Base-by-base conservation (phyloP, 2,797 vertebrate genomes). In the Hylomyscus alleni region DNA sequence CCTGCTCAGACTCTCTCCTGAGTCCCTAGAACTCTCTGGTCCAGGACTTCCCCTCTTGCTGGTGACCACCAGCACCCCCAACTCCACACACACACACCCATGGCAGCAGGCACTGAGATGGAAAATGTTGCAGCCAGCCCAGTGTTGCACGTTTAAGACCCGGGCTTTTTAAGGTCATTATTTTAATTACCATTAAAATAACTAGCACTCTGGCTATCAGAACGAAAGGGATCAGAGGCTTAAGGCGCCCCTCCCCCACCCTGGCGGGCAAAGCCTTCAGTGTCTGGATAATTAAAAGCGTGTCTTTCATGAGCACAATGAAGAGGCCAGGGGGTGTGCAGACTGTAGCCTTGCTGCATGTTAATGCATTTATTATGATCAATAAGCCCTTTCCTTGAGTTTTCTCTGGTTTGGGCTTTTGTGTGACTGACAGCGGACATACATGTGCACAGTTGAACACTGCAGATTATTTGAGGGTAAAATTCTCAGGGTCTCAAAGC, bases 141-240 rank as follows among this genome's bases (percentile, higher is more conserved):
- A 34, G 85, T 47, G 85, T 91, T 52, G 93, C 96, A 94, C 96
- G 97, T 96, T 73, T 97, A 85, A 97, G 92, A 98, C 0, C 1
- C 72, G 89, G 84, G 95, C 96, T 91, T 94, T 97, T 86, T 95
- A 96, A 95, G 97, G 98, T 97, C 98, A 52, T 95, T 97, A 98
- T 98, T 98, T 98, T 98, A 98, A 99, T 99, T 98, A 98, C 98
- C 89, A 37, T 98, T 98, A 97, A 98, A 99, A 99, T 99, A 99
- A 98, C 98, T 99, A 98, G 98, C 98, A 98, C 98, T 89, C 96
- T 86, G 98, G 98, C 98, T 98, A 98, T 98, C 97, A 96, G 97
- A 98, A 97, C 78, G 92, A 89, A 98, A 98, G 98, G 98, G 90
- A 98, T 98, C 98, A 98, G 98, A 98, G 98, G 98, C 98, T 97